Evolutionary conservation across 1,140 invertebrate species (phyloP).

Genomic region (Drosophila leontia): DNA sequence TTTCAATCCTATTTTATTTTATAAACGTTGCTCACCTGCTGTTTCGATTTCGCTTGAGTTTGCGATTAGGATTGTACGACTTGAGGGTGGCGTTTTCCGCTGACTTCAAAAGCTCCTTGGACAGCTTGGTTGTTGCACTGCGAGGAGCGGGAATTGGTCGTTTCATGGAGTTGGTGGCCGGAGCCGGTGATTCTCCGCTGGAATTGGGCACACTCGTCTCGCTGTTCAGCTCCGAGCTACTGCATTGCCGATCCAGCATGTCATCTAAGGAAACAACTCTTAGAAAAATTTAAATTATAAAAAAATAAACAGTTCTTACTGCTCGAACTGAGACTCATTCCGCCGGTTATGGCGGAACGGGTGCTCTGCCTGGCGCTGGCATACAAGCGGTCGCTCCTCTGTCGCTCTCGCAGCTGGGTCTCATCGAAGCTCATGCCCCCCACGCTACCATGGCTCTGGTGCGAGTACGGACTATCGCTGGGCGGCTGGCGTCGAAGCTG

Average conservation of each 20-base stretch:
- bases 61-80: constrained; percentile 84
- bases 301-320: constrained; percentile 41
- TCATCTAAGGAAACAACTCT: constrained; percentile 46
- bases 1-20: constrained; percentile 3
- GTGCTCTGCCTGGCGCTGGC: constrained; percentile 78
- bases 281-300: no score
- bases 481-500: constrained; percentile 57
- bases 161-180: constrained; percentile 76
- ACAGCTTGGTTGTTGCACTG: constrained; percentile 50
- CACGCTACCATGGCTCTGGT: constrained; percentile 79
- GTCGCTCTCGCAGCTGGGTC: constrained; percentile 70
- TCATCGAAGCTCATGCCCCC: constrained; percentile 82
- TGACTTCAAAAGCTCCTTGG: constrained; percentile 71
- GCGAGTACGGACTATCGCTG: constrained; percentile 76
- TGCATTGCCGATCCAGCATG: constrained; percentile 77
- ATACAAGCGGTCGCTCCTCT: constrained; percentile 73
- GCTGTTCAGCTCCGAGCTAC: constrained; percentile 70
- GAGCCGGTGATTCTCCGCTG: constrained; percentile 64
- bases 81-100: constrained; percentile 77
- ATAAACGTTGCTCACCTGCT: constrained; percentile 60
- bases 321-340: constrained; percentile 71
- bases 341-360: constrained; percentile 62
- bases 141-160: constrained; percentile 75
- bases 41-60: constrained; percentile 81
- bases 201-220: constrained; percentile 78